phyloP scores from a whole-genome alignment of 2,888 invertebrate species.

The Cybosia mesomella region DNA sequence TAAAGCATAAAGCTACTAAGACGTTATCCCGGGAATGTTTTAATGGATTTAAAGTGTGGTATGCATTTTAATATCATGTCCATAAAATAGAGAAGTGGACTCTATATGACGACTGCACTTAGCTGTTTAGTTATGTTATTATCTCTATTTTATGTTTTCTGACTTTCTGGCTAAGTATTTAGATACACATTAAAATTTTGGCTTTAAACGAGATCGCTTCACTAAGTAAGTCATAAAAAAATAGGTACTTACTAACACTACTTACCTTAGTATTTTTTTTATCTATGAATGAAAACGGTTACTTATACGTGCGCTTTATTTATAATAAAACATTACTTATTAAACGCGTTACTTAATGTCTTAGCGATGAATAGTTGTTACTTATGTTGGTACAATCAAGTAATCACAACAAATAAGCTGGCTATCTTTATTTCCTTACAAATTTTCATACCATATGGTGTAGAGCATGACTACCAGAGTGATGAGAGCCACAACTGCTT shows the following conservation, averaged over 20 bases:
- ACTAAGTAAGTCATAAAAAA: background rate
- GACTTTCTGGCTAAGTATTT: constrained; percentile 17
- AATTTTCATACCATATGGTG: background rate
- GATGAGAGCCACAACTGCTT: constrained; percentile 24
- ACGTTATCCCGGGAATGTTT: constrained; percentile 73
- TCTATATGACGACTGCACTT: constrained; percentile 51
- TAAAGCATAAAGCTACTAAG: constrained; percentile 64
- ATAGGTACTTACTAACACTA: background rate
- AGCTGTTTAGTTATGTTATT: constrained; percentile 41
- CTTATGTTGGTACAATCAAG: background rate
- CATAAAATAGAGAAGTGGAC: constrained; percentile 63
- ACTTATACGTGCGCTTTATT: background rate
- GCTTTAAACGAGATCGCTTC: background rate
- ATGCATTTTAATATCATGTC: constrained; percentile 73
- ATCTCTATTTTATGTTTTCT: constrained; percentile 34
- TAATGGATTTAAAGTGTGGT: constrained; percentile 80
- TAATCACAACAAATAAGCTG: background rate
- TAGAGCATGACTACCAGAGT: constrained; percentile 14
- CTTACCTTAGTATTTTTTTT: background rate
- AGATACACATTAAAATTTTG: constrained; percentile 5
- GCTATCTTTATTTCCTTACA: background rate
- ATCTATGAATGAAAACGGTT: background rate
- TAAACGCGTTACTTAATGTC: background rate
- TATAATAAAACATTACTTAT: background rate
- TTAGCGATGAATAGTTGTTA: background rate